Conservation (phyloP, 2,113 vertebrate species). For the Odobenus rosmarus region DNA sequence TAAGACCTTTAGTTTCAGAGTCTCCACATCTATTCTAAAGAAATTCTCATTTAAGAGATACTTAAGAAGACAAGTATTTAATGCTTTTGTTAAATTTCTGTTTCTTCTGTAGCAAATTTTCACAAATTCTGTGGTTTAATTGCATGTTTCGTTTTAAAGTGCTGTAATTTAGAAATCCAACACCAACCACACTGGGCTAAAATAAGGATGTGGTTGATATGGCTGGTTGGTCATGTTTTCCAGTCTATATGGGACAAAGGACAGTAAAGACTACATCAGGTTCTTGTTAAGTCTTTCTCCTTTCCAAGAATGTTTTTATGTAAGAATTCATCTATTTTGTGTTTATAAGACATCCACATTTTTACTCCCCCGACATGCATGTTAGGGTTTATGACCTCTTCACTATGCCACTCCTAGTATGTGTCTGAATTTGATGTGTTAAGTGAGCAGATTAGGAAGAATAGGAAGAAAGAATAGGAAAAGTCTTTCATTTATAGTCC, state of each 20-base stretch:
- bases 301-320: background rate
- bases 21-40: background rate
- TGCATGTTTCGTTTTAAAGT: background rate
- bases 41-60: background rate
- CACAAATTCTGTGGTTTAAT: background rate
- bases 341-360: background rate
- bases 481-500: background rate
- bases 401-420: background rate
- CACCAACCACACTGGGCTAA: rapidly evolving
- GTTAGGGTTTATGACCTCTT: background rate
- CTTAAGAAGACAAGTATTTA: background rate
- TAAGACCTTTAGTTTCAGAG: background rate
- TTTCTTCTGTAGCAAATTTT: background rate
- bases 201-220: background rate
- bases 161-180: background rate
- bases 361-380: background rate
- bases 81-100: background rate
- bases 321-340: background rate
- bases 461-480: background rate
- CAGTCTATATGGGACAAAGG: background rate
- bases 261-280: background rate
- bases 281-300: background rate
- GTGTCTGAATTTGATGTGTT: background rate
- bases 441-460: background rate
- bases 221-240: background rate